Percentiles rank a stretch among this genome's conserved stretches.
These are phyloP conservation scores for Pachycephala philippinensis DNA, from an alignment of 2,113 vertebrate species.

Conservation along the genomic window DNA sequence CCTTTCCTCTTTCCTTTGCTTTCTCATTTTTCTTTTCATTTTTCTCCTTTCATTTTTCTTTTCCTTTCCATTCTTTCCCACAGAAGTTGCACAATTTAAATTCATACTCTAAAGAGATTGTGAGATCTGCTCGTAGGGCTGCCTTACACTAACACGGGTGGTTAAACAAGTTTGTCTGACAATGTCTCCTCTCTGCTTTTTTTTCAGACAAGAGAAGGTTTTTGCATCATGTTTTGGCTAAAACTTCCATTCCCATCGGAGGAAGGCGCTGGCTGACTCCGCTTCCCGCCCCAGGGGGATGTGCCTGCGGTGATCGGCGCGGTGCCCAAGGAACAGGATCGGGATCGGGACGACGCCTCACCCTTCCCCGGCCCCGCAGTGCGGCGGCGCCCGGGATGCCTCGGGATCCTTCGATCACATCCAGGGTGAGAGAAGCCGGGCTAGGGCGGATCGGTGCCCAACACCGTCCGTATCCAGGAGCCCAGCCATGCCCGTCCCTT, in stretches of 20 bases:
- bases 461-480: background rate
- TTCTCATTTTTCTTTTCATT: background rate
- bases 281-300: background rate
- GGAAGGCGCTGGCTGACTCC: background rate
- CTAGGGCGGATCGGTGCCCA: fast-evolving
- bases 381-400: background rate
- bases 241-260: background rate
- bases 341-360: background rate
- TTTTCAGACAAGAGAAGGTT: background rate
- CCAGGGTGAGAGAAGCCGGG: background rate
- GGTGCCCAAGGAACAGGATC: background rate
- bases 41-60: background rate
- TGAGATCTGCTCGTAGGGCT: background rate
- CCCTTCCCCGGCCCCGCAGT: background rate
- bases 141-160: background rate
- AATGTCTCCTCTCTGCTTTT: background rate
- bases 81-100: background rate
- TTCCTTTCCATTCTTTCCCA: background rate
- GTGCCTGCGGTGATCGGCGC: background rate
- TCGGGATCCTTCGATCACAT: background rate
- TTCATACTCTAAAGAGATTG: background rate
- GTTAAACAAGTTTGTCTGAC: background rate
- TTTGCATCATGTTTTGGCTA: background rate
- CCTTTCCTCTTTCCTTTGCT: background rate
- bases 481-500: background rate